These are phyloP conservation scores for Chaetodon trifascialis DNA, from an alignment of 2,113 vertebrate species.

Conservation along the genomic window DNA sequence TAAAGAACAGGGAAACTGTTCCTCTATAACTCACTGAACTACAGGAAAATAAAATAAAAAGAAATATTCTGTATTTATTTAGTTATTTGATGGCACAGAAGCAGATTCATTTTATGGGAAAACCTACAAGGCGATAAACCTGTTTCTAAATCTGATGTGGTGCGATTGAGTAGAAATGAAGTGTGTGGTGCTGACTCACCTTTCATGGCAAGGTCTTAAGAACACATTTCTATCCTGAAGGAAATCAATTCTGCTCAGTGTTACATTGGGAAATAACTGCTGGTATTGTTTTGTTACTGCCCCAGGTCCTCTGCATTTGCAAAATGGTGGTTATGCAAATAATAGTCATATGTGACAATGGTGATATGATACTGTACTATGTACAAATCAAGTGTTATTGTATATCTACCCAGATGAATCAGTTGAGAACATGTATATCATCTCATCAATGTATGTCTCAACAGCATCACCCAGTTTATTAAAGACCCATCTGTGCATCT, in stretches of 20 bases:
- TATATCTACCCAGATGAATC: not conserved
- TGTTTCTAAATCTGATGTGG: not conserved
- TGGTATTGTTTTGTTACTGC: not conserved
- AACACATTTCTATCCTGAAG: not conserved
- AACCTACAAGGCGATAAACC: too few species aligned
- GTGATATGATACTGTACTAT: not conserved
- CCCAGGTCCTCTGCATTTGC: not conserved
- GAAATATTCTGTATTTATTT: not conserved
- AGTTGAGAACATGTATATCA: not conserved
- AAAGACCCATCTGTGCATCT: not conserved
- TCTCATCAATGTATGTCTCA: not conserved
- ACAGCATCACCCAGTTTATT: not conserved
- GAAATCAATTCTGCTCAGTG: conserved; percentile 1
- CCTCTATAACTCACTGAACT: not conserved
- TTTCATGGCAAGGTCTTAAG: not conserved
- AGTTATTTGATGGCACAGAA: not conserved
- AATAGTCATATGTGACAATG: not conserved
- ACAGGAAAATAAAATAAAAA: not conserved
- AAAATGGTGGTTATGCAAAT: not conserved
- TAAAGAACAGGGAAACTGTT: not conserved
- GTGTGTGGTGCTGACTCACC: not conserved
- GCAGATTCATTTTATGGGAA: too few species aligned
- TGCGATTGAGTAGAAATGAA: not conserved
- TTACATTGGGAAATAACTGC: conserved; percentile 15
- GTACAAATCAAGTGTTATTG: not conserved